Conservation (phyloP, 1,140 invertebrate genomes). For the Drosophila gunungcola region DNA sequence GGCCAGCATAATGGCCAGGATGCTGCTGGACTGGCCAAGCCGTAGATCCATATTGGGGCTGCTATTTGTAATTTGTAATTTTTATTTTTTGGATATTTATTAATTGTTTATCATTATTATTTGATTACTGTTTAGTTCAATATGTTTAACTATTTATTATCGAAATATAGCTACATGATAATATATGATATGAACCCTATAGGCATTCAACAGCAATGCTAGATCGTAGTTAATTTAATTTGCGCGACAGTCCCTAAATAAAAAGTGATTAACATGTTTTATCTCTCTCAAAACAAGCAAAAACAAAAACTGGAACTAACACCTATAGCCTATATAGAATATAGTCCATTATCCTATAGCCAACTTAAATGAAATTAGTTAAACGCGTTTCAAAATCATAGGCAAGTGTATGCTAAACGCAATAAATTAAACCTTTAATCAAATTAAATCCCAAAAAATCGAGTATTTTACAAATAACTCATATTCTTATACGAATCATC, state of each 20-base stretch:
- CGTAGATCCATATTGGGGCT: slow-evolving; percentile 34
- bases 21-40: slow-evolving; percentile 1
- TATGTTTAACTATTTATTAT: slow-evolving; percentile 83
- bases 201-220: slow-evolving; percentile 26
- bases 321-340: slow-evolving; percentile 75
- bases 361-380: slow-evolving; percentile 75
- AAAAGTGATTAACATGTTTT: slow-evolving; percentile 76
- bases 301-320: slow-evolving; percentile 41
- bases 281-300: slow-evolving; percentile 38
- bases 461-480: slow-evolving; percentile 56
- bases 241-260: slow-evolving; percentile 74
- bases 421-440: slow-evolving; percentile 46
- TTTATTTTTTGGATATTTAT: slow-evolving; percentile 69
- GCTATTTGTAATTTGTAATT: slow-evolving; percentile 53
- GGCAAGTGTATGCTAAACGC: slow-evolving; percentile 57
- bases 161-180: slow-evolving; percentile 74
- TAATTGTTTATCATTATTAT: slow-evolving; percentile 76
- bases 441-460: slow-evolving; percentile 51
- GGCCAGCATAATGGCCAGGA: slow-evolving; percentile 33
- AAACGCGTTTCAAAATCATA: slow-evolving; percentile 79
- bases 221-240: slow-evolving; percentile 78
- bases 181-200: slow-evolving; percentile 48
- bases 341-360: slow-evolving; percentile 73
- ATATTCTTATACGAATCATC: slow-evolving; percentile 48
- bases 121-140: slow-evolving; percentile 81